Evolutionary conservation across 2,113 vertebrate species (phyloP).

Genomic region (Psephotus haematonotus): DNA sequence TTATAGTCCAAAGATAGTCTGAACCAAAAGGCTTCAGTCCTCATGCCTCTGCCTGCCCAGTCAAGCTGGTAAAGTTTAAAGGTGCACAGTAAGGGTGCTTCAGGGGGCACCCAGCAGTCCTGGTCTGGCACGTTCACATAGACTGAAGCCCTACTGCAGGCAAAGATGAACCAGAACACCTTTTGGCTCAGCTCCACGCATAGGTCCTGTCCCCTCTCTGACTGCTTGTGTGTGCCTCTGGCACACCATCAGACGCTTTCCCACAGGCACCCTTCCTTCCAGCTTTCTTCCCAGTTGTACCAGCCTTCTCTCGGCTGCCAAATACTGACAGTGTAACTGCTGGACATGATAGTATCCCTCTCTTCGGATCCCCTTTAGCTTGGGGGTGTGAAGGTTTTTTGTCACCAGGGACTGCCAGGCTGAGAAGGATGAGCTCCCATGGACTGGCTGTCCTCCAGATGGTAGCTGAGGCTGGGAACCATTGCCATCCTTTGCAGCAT

Average conservation of each 20-base stretch:
- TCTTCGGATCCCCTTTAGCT: not conserved
- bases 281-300: not conserved
- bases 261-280: not conserved
- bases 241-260: not conserved
- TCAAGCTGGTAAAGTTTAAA: not conserved
- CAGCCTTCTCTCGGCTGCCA: not conserved
- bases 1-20: not conserved
- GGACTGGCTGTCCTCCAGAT: not conserved
- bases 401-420: not conserved
- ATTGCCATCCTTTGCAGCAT: not conserved
- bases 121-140: accelerated
- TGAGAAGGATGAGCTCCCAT: not conserved
- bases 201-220: not conserved
- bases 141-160: not conserved
- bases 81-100: accelerated
- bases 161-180: not conserved
- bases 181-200: not conserved
- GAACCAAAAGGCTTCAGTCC: not conserved
- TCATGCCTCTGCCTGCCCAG: not conserved
- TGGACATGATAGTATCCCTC: not conserved
- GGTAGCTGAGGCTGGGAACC: not conserved
- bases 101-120: not conserved
- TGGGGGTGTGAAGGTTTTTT: not conserved
- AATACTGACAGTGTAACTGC: not conserved
- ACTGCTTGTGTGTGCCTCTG: not conserved